Evolutionary conservation across 1,140 invertebrate species (phyloP).

Genomic region (Dreissena polymorpha): DNA sequence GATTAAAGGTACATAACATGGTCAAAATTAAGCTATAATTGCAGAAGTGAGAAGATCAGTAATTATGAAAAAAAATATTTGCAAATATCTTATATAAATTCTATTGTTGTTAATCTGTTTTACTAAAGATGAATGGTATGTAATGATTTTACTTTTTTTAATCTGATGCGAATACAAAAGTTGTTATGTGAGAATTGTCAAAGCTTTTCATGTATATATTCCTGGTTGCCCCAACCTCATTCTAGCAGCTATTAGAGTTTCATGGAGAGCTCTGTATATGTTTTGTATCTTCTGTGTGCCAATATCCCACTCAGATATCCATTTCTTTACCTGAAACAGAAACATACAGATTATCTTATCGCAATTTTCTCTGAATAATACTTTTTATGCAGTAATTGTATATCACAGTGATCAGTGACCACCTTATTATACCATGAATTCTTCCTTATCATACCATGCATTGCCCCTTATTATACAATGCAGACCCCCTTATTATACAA

Average conservation of each 20-base stretch:
- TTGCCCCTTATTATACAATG: no score
- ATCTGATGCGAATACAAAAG: background rate
- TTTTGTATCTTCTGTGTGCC: conserved; percentile 96
- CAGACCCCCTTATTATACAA: no score
- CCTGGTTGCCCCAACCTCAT: conserved; percentile 80
- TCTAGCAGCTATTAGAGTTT: conserved; percentile 89
- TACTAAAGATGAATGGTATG: no score
- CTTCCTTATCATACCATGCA: no score
- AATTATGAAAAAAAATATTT: background rate
- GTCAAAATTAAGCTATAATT: no score
- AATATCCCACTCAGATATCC: conserved; percentile 90
- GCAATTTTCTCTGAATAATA: no score
- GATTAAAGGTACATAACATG: no score
- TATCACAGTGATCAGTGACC: no score
- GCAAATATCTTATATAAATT: background rate
- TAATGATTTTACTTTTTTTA: background rate
- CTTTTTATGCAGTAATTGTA: no score
- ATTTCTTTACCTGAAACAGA: conserved; percentile 85
- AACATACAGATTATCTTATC: background rate
- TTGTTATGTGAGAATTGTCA: background rate
- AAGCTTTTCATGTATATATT: background rate
- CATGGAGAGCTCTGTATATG: conserved; percentile 92
- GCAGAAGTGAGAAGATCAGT: no score
- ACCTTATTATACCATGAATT: no score
- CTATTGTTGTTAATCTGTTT: no score